Evolutionary conservation across 2,797 vertebrate genomes (phyloP).

Genomic region (Mycteria americana): DNA sequence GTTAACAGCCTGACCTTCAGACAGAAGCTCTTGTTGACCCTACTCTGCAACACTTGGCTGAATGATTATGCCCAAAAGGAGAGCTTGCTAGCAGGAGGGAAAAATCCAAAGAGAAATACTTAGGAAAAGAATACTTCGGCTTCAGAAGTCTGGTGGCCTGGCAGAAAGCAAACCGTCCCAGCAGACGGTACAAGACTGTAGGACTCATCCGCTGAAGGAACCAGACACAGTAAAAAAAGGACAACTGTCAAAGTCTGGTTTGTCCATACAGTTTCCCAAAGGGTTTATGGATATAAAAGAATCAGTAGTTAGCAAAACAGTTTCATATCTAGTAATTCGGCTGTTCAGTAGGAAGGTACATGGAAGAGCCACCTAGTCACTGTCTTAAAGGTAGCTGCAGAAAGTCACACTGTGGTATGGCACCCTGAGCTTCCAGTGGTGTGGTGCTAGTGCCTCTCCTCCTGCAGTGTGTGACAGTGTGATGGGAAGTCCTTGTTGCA

Average conservation of each 20-base stretch:
- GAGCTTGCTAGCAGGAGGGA: background rate
- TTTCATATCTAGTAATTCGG: background rate
- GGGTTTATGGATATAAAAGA: background rate
- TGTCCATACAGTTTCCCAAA: background rate
- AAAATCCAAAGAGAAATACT: background rate
- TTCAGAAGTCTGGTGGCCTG: background rate
- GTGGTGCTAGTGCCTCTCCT: background rate
- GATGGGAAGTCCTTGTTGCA: background rate
- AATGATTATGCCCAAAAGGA: constrained; percentile 32
- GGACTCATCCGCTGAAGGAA: background rate
- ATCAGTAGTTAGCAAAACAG: background rate
- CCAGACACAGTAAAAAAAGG: background rate
- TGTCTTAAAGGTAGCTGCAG: background rate
- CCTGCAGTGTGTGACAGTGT: background rate
- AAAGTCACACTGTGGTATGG: background rate
- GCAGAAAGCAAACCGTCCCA: background rate
- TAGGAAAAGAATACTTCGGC: background rate
- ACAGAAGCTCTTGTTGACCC: constrained; percentile 30
- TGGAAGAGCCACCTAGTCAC: background rate
- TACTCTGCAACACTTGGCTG: constrained; percentile 2
- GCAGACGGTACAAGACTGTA: background rate
- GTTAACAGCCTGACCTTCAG: constrained; percentile 47
- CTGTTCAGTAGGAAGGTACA: background rate
- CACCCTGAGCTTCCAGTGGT: background rate
- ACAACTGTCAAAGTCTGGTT: background rate